Evolutionary conservation across 2,113 vertebrate species (phyloP), one percentile per base, ranked within the genome.

Genomic region (Kryptolebias marmoratus): DNA sequence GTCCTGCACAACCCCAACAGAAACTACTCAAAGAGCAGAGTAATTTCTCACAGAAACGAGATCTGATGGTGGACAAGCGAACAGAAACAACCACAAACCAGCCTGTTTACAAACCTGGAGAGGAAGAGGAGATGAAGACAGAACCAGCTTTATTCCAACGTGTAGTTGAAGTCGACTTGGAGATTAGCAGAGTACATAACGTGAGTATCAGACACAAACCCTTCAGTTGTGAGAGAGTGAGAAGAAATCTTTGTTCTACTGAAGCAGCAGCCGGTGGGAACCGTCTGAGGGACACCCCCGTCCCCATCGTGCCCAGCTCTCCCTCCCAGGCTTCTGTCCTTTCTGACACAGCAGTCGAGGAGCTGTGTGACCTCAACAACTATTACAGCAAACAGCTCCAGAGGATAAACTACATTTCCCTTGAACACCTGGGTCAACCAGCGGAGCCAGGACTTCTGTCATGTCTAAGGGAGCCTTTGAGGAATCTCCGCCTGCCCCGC

Each of bases 331-430:
- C 81, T 56, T 94, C 92, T 3, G 65, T 93, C 75, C 87, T 95
- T 45, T 95, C 93, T 6, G 89, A 90, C 14, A 87, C 82, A 18
- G 89, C 91, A 2, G 87, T 86, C 0, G 87, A 87, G 78, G 95
- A 94, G 78, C 86, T 94, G 14, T 83, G 86, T 12, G 82, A 92
- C 55, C 86, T 91, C 32, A 88, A 50, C 61, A 94, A 79, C 79
- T 75, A 92, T 79, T 84, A 91, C 68, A 86, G 81, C 79, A 77
- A 83, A 31, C 77, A 90, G 84, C 86, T 95, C 27, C 72, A 83
- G 53, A 86, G 89, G n/a, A 94, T 94, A 2, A 90, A 95, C 87
- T 87, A 93, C 80, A 75, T 91, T 61, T 94, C 93, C 78, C 91
- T 91, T 27, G 93, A 95, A 45, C 78, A 84, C 68, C 79, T 94